Evolutionary conservation across 1,140 invertebrate species (phyloP), one percentile per base, ranked within the genome.

Genomic region (Plectrocnemia conspersa): DNA sequence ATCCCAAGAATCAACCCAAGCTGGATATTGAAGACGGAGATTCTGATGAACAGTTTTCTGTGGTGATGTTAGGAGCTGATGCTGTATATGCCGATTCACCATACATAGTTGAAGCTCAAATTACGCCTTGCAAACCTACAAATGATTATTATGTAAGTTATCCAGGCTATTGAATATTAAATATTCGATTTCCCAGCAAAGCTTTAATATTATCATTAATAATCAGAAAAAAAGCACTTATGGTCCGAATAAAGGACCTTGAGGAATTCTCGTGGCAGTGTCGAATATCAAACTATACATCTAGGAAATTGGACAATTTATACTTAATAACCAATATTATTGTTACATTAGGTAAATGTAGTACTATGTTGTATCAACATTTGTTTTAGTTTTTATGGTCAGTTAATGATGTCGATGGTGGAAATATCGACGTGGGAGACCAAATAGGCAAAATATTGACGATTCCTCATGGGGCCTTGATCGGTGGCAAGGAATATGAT

Each of bases 81-180:
- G 35, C 50, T 2, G 54, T 38, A 15, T 61, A 61, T 38, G 58
- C 54, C 11, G 58, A 61, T 54, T n/a, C 54, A 3, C 27, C 27
- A 19, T 61, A 61, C 19, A 11, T 53, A 16, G 10, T 61, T 2
- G 58, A 61, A 45, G 54, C 58, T 10, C 49, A 61, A 1, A 52
- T 56, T 4, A 56, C 50, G 11, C 58, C 58, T n/a, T 61, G 58
- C 19, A 54, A 61, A 29, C 58, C 58, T 9, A 61, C 58, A 6
- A 52, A 54, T 29, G 54, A 61, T 38, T 61, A 61, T 53, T 61
- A 54, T 46, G 58, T 61, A 49, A 36, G n/a, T n/a, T n/a, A n/a
- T n/a, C n/a, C n/a, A n/a, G n/a, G n/a, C n/a, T n/a, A n/a, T n/a
- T n/a, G n/a, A n/a, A n/a, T n/a, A n/a, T n/a, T n/a, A n/a, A n/a